phyloP scores from a whole-genome alignment of 2,888 invertebrate genomes.

The Hartigia nigra region DNA sequence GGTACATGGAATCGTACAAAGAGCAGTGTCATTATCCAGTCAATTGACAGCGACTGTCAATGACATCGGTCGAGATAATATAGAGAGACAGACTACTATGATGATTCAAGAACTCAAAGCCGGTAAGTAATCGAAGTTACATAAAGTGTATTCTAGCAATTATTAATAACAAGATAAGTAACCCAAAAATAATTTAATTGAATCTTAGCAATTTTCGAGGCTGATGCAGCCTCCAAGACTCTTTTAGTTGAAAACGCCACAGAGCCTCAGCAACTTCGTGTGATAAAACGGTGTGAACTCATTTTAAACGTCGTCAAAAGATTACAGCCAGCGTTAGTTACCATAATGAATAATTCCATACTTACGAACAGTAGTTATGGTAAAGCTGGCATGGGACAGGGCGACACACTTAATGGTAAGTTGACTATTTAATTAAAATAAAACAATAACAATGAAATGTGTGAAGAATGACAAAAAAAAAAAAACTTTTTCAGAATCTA shows the following conservation, averaged over 20 bases:
- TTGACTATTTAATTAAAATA: conserved; percentile 3
- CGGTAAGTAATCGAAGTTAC: conserved; percentile 38
- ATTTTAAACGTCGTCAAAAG: conserved; percentile 57
- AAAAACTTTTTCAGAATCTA: conserved; percentile 33
- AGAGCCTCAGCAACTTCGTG: conserved; percentile 58
- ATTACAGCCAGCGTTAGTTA: conserved; percentile 53
- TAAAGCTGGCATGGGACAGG: conserved; percentile 44
- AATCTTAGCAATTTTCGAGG: conserved; percentile 57
- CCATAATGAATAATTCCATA: conserved; percentile 53
- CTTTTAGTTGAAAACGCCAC: conserved; percentile 53
- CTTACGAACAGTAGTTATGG: conserved; percentile 40
- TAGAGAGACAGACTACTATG: conserved; percentile 58
- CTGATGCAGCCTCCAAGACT: conserved; percentile 55
- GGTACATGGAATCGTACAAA: conserved; percentile 54
- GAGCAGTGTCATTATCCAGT: conserved; percentile 52
- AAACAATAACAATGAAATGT: neutral
- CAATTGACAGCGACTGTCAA: conserved; percentile 56
- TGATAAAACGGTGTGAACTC: conserved; percentile 61
- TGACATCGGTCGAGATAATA: conserved; percentile 57
- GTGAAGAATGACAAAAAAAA: neutral
- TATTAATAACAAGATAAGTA: neutral
- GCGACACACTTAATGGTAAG: conserved; percentile 46
- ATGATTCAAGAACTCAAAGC: conserved; percentile 60
- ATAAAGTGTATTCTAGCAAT: neutral
- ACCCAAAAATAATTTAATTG: conserved; percentile 4